Percentiles rank a stretch among this genome's conserved stretches.
Conservation (phyloP, 2,888 invertebrate species). For the Leptinotarsa haldemani region DNA sequence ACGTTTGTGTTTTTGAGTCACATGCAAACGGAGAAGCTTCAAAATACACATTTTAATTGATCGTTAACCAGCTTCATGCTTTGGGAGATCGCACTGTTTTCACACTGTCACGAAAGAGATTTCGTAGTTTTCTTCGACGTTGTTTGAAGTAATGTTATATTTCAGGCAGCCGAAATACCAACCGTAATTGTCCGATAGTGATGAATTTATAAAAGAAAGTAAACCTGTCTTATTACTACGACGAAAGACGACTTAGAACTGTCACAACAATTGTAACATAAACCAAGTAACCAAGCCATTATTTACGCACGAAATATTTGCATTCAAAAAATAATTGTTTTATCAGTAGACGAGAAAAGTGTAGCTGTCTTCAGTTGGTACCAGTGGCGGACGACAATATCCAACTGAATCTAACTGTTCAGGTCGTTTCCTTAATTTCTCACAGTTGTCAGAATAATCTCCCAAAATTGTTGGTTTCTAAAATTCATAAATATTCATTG, state of each 20-base stretch:
- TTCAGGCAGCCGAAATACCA: conserved; percentile 16
- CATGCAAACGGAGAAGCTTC: conserved; percentile 70
- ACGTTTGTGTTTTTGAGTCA: conserved; percentile 62
- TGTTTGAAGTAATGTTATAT: conserved; percentile 18
- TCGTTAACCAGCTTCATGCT: neutral
- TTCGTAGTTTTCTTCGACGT: neutral
- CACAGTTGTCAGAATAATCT: neutral
- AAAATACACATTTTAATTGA: conserved; percentile 68
- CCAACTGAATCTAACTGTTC: neutral
- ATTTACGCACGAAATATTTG: conserved; percentile 51
- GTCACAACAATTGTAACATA: conserved; percentile 45
- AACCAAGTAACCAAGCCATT: conserved; percentile 44
- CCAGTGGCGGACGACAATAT: conserved; percentile 29
- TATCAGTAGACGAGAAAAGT: conserved; percentile 38
- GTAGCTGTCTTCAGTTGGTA: conserved; percentile 29
- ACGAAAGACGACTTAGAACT: conserved; percentile 40
- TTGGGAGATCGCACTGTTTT: neutral
- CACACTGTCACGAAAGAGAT: conserved; percentile 1
- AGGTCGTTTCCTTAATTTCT: neutral
- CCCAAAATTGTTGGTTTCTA: neutral
- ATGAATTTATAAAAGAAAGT: conserved; percentile 31
- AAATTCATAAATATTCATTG: neutral
- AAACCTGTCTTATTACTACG: conserved; percentile 33
- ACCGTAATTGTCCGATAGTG: conserved; percentile 4
- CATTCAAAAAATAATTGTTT: conserved; percentile 46